Percentiles rank a stretch among this genome's conserved stretches.
phyloP scores from a whole-genome alignment of 1,140 invertebrate genomes.

The Drosophila malerkotliana region DNA sequence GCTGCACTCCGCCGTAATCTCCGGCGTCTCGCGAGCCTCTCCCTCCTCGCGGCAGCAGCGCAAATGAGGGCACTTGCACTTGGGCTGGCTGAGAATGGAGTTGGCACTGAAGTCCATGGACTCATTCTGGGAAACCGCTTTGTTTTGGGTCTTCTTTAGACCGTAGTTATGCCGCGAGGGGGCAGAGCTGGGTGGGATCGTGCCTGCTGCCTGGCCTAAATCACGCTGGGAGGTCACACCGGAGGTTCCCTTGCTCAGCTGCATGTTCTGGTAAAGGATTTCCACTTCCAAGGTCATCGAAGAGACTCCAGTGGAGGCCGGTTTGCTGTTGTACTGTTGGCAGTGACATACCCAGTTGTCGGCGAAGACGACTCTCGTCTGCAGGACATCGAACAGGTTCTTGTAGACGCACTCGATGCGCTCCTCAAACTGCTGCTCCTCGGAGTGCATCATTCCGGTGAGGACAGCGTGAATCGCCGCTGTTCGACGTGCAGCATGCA shows the following conservation, averaged over 20 bases:
- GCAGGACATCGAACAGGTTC: slow-evolving; percentile 36
- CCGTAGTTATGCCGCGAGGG: slow-evolving; percentile 19
- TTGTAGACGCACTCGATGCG: slow-evolving; percentile 71
- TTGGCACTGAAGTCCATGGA: neutral
- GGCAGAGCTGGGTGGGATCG: neutral
- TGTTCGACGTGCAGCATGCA: slow-evolving; percentile 63
- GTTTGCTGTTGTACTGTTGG: neutral
- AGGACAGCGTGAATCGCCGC: slow-evolving; percentile 60
- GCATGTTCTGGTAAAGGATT: slow-evolving; percentile 22
- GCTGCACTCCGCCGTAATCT: slow-evolving; percentile 65
- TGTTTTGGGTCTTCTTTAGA: neutral
- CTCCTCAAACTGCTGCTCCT: slow-evolving; percentile 54
- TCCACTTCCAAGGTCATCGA: slow-evolving; percentile 31
- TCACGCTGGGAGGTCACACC: neutral
- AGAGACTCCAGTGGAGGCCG: neutral
- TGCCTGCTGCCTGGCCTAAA: too few relatives aligned
- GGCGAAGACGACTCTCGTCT: slow-evolving; percentile 17
- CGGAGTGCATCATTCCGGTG: slow-evolving; percentile 58
- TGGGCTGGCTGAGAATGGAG: neutral
- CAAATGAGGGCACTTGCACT: slow-evolving; percentile 50
- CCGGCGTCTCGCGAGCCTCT: slow-evolving; percentile 17
- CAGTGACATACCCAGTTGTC: slow-evolving; percentile 14
- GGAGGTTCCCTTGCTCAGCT: slow-evolving; percentile 1
- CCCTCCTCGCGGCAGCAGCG: slow-evolving; percentile 23
- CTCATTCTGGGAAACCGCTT: neutral